Percentiles rank a stretch among this genome's conserved stretches.
Evolutionary conservation across 2,113 vertebrate genomes (phyloP).

Genomic region (Lepisosteus oculatus): DNA sequence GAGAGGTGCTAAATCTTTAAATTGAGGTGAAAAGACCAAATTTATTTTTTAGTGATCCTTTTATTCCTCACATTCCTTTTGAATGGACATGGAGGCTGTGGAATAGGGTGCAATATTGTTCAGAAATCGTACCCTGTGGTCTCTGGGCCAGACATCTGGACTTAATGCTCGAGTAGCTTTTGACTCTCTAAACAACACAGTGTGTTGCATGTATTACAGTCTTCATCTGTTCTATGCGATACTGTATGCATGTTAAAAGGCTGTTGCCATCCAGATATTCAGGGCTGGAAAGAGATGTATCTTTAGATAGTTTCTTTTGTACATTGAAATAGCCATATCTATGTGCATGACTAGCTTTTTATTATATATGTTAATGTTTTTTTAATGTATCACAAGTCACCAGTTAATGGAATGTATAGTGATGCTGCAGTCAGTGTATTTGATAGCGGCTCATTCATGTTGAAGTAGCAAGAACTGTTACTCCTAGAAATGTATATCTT

Average conservation of each 20-base stretch:
- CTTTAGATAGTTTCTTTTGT: slow-evolving; percentile 1
- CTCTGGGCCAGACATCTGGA: neutral
- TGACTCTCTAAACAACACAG: neutral
- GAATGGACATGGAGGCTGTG: neutral
- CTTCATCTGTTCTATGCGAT: neutral
- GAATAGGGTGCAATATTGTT: neutral
- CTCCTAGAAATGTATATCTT: slow-evolving; percentile 2
- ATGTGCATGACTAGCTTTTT: slow-evolving; percentile 18
- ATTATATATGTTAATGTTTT: neutral
- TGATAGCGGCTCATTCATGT: slow-evolving; percentile 13
- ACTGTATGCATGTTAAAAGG: neutral
- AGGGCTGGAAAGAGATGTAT: slow-evolving; percentile 18
- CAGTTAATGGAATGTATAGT: slow-evolving; percentile 16
- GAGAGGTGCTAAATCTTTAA: slow-evolving; percentile 9
- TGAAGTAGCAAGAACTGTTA: slow-evolving; percentile 14
- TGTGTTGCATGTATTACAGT: neutral
- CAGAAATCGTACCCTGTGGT: neutral
- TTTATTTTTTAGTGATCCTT: no score
- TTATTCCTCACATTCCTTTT: no score
- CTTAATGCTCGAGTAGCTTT: neutral
- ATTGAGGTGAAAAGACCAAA: neutral
- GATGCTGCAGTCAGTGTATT: slow-evolving; percentile 19
- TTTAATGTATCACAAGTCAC: slow-evolving; percentile 9
- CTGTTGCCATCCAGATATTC: slow-evolving; percentile 15
- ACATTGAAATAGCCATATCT: slow-evolving; percentile 19